Percentiles rank a stretch among this genome's conserved stretches.
Conservation (phyloP, 2,113 vertebrate species). For the Dinomys branickii region DNA sequence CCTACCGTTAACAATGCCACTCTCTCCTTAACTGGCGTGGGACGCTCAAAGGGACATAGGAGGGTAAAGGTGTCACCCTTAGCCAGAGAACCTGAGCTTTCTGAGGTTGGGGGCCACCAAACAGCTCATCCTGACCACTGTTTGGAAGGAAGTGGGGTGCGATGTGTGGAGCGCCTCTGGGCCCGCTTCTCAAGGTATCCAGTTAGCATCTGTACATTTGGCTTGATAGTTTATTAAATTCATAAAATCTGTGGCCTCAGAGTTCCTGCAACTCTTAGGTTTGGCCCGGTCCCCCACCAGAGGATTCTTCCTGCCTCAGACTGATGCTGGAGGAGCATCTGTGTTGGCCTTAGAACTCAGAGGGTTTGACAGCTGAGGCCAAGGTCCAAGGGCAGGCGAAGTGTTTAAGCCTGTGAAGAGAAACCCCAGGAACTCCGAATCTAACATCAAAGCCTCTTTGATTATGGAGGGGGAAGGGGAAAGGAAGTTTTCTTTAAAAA, state of each 20-base stretch:
- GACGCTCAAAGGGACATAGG: neutral
- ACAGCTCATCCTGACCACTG: neutral
- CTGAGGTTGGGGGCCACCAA: neutral
- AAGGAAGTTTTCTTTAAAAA: conserved; percentile 70
- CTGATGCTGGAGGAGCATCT: conserved; percentile 1
- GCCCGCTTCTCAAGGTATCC: conserved; percentile 5
- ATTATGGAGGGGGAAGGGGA: conserved; percentile 58
- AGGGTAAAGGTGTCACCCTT: neutral
- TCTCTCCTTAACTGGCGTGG: neutral
- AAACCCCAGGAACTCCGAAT: conserved; percentile 46
- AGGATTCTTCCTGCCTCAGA: neutral
- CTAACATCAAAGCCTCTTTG: conserved; percentile 59
- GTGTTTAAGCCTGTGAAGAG: neutral
- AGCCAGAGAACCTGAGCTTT: conserved; percentile 20
- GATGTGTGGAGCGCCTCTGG: neutral
- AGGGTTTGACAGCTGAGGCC: neutral
- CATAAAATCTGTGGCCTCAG: conserved; percentile 58
- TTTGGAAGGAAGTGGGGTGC: neutral
- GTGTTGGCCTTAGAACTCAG: neutral
- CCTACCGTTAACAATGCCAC: neutral
- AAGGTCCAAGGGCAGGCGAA: neutral
- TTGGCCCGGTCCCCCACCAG: conserved; percentile 47
- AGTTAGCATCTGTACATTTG: conserved; percentile 77
- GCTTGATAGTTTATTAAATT: conserved; percentile 74
- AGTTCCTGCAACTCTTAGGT: conserved; percentile 41